These are phyloP conservation scores for Autographa gamma DNA, from an alignment of 2,888 invertebrate species.

Conservation along the genomic window DNA sequence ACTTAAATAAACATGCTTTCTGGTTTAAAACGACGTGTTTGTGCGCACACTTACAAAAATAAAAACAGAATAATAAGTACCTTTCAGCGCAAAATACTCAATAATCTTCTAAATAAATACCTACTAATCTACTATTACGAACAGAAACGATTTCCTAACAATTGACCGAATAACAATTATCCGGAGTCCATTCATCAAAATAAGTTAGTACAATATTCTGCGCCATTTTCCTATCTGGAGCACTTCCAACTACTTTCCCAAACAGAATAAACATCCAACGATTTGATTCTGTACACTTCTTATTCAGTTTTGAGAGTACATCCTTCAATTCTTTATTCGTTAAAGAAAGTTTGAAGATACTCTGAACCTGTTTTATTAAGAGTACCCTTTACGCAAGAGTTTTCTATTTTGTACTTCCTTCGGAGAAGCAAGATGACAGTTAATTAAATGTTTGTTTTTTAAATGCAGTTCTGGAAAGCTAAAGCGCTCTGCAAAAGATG, in stretches of 20 bases:
- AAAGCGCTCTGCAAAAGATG: too few relatives aligned
- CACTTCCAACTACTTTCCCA: conserved; percentile 43
- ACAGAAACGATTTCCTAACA: neutral
- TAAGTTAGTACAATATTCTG: conserved; percentile 23
- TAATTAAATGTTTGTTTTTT: too few relatives aligned
- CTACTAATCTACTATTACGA: neutral
- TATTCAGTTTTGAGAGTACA: conserved; percentile 33
- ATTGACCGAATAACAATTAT: neutral
- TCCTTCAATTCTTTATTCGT: conserved; percentile 17
- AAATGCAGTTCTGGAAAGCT: too few relatives aligned
- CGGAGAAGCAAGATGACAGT: too few relatives aligned
- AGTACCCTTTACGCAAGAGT: neutral
- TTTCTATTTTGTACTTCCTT: neutral
- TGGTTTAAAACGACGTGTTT: too few relatives aligned
- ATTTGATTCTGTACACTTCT: conserved; percentile 32
- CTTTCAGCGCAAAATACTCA: too few relatives aligned
- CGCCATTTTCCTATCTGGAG: conserved; percentile 23
- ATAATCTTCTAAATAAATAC: neutral
- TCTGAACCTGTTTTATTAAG: conserved; percentile 10
- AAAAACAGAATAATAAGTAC: too few relatives aligned
- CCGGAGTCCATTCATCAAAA: neutral
- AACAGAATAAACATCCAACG: conserved; percentile 35
- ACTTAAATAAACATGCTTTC: too few relatives aligned
- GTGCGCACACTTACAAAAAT: too few relatives aligned
- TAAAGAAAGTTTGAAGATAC: conserved; percentile 16